Conservation (phyloP, 2,797 vertebrate genomes). For the Chaenodraco wilsoni region DNA sequence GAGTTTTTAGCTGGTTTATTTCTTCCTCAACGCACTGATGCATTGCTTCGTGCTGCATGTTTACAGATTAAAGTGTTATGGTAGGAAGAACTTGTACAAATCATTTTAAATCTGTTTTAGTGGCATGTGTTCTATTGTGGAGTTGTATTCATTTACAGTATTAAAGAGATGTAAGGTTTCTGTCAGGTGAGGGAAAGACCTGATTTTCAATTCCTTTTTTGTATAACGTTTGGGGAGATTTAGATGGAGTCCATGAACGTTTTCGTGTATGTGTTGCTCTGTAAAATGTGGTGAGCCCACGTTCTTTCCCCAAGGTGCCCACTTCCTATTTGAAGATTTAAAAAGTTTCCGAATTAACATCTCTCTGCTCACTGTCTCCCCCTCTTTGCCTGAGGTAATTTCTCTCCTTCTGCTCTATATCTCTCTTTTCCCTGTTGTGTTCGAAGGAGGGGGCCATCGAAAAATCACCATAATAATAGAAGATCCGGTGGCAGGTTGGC, state of each 20-base stretch:
- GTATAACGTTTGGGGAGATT: neutral
- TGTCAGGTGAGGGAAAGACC: neutral
- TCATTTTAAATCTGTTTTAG: neutral
- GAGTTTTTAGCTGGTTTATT: too few species aligned
- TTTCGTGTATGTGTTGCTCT: neutral
- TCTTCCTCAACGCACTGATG: neutral
- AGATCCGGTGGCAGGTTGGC: constrained; percentile 97
- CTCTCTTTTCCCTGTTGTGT: constrained; percentile 57
- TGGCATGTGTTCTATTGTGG: neutral
- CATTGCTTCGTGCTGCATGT: neutral
- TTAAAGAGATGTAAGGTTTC: neutral
- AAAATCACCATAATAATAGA: constrained; percentile 99
- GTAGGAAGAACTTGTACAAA: neutral
- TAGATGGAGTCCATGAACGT: neutral
- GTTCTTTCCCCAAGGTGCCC: neutral
- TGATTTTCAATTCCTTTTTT: neutral
- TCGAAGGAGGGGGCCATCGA: constrained; percentile 89
- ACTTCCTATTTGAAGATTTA: constrained; percentile 29
- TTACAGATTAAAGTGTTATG: neutral
- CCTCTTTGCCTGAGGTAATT: constrained; percentile 49
- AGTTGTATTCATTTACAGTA: too few species aligned
- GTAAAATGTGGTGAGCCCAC: neutral
- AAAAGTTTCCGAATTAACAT: constrained; percentile 3
- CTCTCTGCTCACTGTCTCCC: constrained; percentile 34
- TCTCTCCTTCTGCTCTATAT: constrained; percentile 59